Percentiles rank a stretch among this genome's conserved stretches.
These are phyloP conservation scores for Pica pica DNA, from an alignment of 2,113 vertebrate species.

Conservation along the genomic window DNA sequence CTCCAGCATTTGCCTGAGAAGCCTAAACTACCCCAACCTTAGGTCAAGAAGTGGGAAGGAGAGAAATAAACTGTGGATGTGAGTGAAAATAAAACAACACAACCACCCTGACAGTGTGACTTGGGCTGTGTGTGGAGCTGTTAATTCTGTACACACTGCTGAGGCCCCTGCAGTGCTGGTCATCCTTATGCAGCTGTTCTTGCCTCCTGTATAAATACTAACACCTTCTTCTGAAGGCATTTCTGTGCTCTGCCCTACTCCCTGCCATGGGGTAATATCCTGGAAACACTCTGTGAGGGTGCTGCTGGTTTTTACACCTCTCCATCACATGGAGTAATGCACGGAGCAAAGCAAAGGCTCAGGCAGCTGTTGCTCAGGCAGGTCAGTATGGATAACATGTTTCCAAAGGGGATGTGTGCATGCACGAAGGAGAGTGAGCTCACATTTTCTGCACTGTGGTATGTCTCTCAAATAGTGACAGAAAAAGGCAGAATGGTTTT, in stretches of 20 bases:
- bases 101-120: neutral
- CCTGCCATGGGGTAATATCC: neutral
- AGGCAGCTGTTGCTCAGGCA: neutral
- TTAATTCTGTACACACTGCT: neutral
- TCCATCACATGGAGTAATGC: neutral
- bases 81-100: constrained; percentile 19
- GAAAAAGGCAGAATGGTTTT: neutral
- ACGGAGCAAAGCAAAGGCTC: neutral
- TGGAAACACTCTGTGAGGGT: neutral
- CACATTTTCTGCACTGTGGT: neutral
- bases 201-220: neutral
- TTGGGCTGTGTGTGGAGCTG: neutral
- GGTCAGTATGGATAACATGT: accelerated
- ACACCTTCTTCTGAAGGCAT: neutral
- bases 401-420: neutral
- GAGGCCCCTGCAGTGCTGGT: neutral
- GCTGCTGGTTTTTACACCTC: neutral
- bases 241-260: neutral
- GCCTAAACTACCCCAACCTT: neutral
- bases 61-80: constrained; percentile 36
- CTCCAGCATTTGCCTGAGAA: neutral
- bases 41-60: constrained; percentile 42
- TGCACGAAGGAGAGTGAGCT: neutral
- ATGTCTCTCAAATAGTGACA: neutral
- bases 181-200: neutral